Conservation (phyloP, 1,140 invertebrate species). For the Drosophila persimilis region DNA sequence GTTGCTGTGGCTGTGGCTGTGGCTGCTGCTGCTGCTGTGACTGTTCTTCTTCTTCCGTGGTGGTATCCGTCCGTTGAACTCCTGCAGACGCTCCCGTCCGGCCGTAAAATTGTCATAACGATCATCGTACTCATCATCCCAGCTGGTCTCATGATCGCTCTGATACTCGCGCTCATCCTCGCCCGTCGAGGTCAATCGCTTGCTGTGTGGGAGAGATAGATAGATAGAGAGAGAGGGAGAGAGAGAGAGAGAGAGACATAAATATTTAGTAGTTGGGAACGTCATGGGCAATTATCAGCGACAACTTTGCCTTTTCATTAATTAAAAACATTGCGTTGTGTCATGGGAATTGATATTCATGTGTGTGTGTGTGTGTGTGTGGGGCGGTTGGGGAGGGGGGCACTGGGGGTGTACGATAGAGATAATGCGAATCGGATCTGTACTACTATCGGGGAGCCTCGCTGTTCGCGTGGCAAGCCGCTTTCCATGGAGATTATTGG, state of each 20-base stretch:
- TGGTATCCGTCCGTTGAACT: slow-evolving; percentile 82
- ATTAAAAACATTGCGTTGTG: slow-evolving; percentile 33
- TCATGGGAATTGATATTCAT: slow-evolving; percentile 42
- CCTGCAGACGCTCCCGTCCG: slow-evolving; percentile 78
- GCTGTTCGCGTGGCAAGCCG: too few species aligned
- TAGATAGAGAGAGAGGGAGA: slow-evolving; percentile 2
- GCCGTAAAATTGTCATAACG: slow-evolving; percentile 79
- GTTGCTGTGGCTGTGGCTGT: slow-evolving; percentile 6
- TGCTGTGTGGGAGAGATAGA: slow-evolving; percentile 40
- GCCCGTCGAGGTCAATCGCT: slow-evolving; percentile 79
- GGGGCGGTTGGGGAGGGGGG: neutral
- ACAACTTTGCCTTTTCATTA: slow-evolving; percentile 33
- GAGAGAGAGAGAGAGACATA: slow-evolving; percentile 14
- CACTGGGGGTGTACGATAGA: neutral
- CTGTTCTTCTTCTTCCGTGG: slow-evolving; percentile 81
- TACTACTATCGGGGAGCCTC: too few species aligned
- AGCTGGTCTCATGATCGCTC: slow-evolving; percentile 82
- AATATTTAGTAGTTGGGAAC: slow-evolving; percentile 31
- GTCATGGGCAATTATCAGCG: slow-evolving; percentile 44
- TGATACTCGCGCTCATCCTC: slow-evolving; percentile 82
- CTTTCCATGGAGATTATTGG: too few species aligned
- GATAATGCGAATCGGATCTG: too few species aligned
- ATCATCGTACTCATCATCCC: slow-evolving; percentile 82
- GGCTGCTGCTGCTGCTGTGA: slow-evolving; percentile 32
- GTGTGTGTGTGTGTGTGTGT: neutral